Percentiles rank a stretch among this genome's conserved stretches.
phyloP scores from a whole-genome alignment of 2,888 invertebrate genomes.

The Ormyrus labotus region DNA sequence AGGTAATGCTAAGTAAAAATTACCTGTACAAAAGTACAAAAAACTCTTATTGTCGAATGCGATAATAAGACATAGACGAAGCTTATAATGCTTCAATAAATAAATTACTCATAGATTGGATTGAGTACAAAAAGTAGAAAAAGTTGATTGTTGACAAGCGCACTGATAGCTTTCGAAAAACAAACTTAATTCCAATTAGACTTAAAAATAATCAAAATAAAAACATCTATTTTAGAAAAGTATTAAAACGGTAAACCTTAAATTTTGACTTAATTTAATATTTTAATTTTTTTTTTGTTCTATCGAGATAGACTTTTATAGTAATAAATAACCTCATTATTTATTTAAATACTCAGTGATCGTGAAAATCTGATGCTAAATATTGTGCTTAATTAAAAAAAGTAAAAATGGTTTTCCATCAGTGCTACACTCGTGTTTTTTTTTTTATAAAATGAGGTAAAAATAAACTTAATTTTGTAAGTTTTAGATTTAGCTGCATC shows the following conservation, averaged over 20 bases:
- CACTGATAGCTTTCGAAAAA: not conserved
- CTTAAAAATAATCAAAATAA: slow-evolving; percentile 7
- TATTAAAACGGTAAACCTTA: not conserved
- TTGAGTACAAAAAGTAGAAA: slow-evolving; percentile 21
- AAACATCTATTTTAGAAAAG: not conserved
- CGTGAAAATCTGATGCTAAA: slow-evolving; percentile 21
- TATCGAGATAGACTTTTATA: not conserved
- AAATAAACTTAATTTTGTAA: slow-evolving; percentile 45
- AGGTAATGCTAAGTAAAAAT: slow-evolving; percentile 47
- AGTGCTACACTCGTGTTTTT: slow-evolving; percentile 41
- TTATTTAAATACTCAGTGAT: slow-evolving; percentile 18
- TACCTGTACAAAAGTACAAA: slow-evolving; percentile 68
- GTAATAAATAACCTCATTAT: slow-evolving; percentile 34
- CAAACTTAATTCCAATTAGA: slow-evolving; percentile 9
- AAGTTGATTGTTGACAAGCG: slow-evolving; percentile 17
- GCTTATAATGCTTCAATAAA: slow-evolving; percentile 18
- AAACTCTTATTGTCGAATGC: slow-evolving; percentile 69
- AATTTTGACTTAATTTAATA: not conserved
- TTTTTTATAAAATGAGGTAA: slow-evolving; percentile 22
- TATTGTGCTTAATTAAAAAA: slow-evolving; percentile 49
- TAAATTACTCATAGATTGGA: slow-evolving; percentile 17
- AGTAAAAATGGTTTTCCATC: slow-evolving; percentile 33
- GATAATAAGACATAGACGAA: slow-evolving; percentile 41
- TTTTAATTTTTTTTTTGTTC: slow-evolving; percentile 8
- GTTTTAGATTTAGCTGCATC: slow-evolving; percentile 50